These are phyloP conservation scores for Parnassius smintheus DNA, from an alignment of 2,888 invertebrate genomes.

Conservation along the genomic window DNA sequence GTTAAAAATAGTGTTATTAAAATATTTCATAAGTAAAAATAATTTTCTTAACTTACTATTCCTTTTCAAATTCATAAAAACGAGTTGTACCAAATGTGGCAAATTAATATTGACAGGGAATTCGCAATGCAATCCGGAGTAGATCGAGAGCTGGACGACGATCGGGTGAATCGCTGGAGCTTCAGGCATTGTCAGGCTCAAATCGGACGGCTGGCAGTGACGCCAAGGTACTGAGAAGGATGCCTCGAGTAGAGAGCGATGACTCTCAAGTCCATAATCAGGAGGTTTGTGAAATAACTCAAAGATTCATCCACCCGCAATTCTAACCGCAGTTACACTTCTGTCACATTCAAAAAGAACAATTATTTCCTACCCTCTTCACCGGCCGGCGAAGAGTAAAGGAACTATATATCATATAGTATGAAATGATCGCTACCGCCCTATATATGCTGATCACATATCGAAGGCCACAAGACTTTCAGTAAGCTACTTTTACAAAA, in stretches of 20 bases:
- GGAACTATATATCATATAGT: no score
- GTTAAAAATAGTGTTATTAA: neutral
- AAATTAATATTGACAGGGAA: slow-evolving; percentile 61
- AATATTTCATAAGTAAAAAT: neutral
- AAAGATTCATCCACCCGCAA: slow-evolving; percentile 3
- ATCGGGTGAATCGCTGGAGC: slow-evolving; percentile 85
- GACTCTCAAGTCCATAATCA: slow-evolving; percentile 79
- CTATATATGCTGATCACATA: no score
- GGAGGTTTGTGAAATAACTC: slow-evolving; percentile 44
- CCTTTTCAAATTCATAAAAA: no score
- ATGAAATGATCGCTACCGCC: no score
- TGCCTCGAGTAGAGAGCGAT: slow-evolving; percentile 88
- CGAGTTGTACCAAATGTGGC: no score
- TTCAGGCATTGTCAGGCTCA: slow-evolving; percentile 62
- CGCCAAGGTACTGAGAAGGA: slow-evolving; percentile 83
- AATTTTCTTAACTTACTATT: no score
- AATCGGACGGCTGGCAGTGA: slow-evolving; percentile 62
- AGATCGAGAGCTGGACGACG: slow-evolving; percentile 78
- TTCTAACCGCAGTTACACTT: slow-evolving; percentile 2
- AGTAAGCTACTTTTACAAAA: no score
- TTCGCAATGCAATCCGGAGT: slow-evolving; percentile 81
- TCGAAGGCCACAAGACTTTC: no score
- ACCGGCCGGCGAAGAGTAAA: no score
- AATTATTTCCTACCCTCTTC: no score
- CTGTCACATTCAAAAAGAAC: no score